Conservation (phyloP, 2,888 invertebrate genomes). For the Theretra japonica region DNA sequence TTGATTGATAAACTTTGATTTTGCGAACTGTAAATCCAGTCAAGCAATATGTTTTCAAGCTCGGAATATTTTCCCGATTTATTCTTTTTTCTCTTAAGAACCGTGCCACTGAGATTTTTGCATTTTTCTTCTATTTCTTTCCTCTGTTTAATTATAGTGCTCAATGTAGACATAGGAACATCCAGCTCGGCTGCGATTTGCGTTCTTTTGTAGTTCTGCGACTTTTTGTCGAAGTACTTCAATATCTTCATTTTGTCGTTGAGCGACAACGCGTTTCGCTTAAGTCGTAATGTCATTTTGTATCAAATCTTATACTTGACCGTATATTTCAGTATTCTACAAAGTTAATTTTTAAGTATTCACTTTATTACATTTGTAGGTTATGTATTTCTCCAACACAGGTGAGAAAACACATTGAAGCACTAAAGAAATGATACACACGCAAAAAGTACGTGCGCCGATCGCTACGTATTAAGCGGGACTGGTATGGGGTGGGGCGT, state of each 20-base stretch:
- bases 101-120: slow-evolving; percentile 4
- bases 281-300: slow-evolving; percentile 29
- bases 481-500: slow-evolving; percentile 30
- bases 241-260: slow-evolving; percentile 31
- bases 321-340: background rate
- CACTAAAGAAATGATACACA: background rate
- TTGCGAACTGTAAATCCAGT: slow-evolving; percentile 28
- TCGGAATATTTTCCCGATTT: slow-evolving; percentile 27
- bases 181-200: slow-evolving; percentile 31
- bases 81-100: slow-evolving; percentile 27
- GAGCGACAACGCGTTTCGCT: slow-evolving; percentile 24
- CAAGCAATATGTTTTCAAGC: slow-evolving; percentile 27
- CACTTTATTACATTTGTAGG: background rate
- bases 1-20: slow-evolving; percentile 26
- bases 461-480: slow-evolving; percentile 31
- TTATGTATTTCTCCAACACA: background rate
- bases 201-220: slow-evolving; percentile 30
- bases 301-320: background rate
- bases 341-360: background rate
- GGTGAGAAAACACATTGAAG: background rate
- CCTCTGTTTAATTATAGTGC: slow-evolving; percentile 27
- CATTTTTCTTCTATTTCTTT: slow-evolving; percentile 27
- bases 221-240: slow-evolving; percentile 31
- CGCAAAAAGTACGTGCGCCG: slow-evolving; percentile 20
- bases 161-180: slow-evolving; percentile 28